phyloP scores from a whole-genome alignment of 1,140 invertebrate species.

The Drosophila arawakana region DNA sequence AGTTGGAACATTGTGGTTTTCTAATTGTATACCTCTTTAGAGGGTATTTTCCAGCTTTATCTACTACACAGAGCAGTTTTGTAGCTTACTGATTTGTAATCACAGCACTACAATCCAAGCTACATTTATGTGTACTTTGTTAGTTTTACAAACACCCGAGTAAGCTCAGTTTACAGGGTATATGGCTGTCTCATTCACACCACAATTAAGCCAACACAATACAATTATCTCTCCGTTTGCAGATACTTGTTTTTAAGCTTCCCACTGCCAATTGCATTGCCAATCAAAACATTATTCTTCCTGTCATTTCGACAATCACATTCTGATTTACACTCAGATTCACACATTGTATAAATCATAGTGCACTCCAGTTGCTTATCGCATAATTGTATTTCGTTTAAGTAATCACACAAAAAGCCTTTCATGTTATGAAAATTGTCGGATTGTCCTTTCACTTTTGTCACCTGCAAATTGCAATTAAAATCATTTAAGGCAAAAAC shows the following conservation, averaged over 20 bases:
- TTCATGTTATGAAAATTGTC: neutral
- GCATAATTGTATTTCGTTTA: slow-evolving; percentile 9
- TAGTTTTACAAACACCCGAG: too few relatives aligned
- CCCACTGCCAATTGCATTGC: slow-evolving; percentile 8
- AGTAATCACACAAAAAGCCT: neutral
- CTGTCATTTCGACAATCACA: slow-evolving; percentile 6
- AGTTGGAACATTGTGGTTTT: too few relatives aligned
- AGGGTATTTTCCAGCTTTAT: neutral
- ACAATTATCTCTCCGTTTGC: slow-evolving; percentile 6
- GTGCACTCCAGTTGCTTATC: slow-evolving; percentile 1
- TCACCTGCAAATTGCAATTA: too few relatives aligned
- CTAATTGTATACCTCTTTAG: too few relatives aligned
- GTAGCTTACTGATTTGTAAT: too few relatives aligned
- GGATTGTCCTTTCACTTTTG: too few relatives aligned
- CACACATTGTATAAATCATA: neutral
- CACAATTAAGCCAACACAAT: neutral
- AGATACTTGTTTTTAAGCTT: neutral
- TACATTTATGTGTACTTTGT: too few relatives aligned
- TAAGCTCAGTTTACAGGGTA: too few relatives aligned
- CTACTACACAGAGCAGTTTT: too few relatives aligned
- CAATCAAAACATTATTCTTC: slow-evolving; percentile 26
- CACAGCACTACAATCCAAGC: too few relatives aligned
- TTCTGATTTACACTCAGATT: neutral
- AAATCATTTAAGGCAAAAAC: too few relatives aligned
- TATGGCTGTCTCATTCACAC: neutral